Evolutionary conservation across 2,113 vertebrate species (phyloP), one percentile per base, ranked within the genome.

Genomic region (Psammodynastes pulverulentus): DNA sequence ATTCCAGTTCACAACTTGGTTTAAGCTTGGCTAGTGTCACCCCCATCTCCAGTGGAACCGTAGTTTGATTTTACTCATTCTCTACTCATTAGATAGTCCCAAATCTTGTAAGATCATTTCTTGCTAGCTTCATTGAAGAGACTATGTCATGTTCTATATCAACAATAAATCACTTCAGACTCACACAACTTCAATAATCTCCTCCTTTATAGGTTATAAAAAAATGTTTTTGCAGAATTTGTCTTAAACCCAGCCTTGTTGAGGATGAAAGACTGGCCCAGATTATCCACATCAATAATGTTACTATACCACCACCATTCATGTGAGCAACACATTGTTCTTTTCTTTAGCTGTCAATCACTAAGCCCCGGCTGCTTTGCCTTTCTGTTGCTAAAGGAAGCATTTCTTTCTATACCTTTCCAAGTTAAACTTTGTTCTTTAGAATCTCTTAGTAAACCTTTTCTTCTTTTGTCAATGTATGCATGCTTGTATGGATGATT

Each of bases 371-470:
- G 5, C 67, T 79, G 34, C 26, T 84, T 84, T 84, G 21, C 46
- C 79, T n/a, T 15, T 90, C 29, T 56, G 49, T 45, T 90, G 79
- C 8, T 84, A 26, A 26, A 39, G 48, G 48, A 84, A 45, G 62
- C 13, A n/a, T 34, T 46, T 17, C 62, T 79, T 79, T 79, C 43
- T 48, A 23, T 89, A 45, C 43, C 26, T 56, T n/a, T 84, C 12
- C 43, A 54, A 21, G 21, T 89, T 84, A 84, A n/a, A 53, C 8
- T 92, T 84, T 92, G 48, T 84, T 88, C 58, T 92, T 92, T 34
- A 39, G 39, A 34, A 51, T 51, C 26, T 84, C 72, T 49, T 89
- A 89, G 49, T 56, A 43, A 46, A 43, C 29, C n/a, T 46, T 84
- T 92, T 45, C 34, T 56, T 88, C 49, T 34, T 23, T 52, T 84